Evolutionary conservation across 1,140 invertebrate species (phyloP).

Genomic region (Chelonus insularis): DNA sequence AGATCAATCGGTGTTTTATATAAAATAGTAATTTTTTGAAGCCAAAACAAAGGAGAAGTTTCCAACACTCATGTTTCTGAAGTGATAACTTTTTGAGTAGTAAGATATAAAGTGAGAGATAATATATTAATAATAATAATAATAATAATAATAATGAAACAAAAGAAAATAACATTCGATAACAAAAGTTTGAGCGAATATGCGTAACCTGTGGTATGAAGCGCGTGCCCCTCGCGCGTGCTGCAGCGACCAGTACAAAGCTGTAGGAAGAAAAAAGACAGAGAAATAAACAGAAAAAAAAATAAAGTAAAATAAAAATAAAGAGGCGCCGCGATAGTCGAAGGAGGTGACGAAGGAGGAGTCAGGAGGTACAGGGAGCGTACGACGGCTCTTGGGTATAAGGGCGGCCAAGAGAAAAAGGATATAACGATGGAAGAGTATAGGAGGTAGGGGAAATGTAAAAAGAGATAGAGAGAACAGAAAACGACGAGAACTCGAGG

Average conservation of each 20-base stretch:
- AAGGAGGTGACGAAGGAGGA: conserved; percentile 27
- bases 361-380: conserved; percentile 8
- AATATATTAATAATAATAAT: too few relatives aligned
- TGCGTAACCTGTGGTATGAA: neutral
- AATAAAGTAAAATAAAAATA: conserved; percentile 15
- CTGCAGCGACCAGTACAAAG: conserved; percentile 13
- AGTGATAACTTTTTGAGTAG: too few relatives aligned
- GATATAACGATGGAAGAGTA: neutral
- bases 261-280: conserved; percentile 27
- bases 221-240: conserved; percentile 14
- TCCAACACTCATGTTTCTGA: too few relatives aligned
- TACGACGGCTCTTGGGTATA: neutral
- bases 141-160: too few relatives aligned
- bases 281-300: conserved; percentile 24
- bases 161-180: too few relatives aligned
- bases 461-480: neutral
- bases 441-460: neutral
- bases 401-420: conserved; percentile 6
- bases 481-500: neutral
- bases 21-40: neutral
- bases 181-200: neutral
- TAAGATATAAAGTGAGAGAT: too few relatives aligned
- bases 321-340: conserved; percentile 25
- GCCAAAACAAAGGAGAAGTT: too few relatives aligned
- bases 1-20: neutral